Evolutionary conservation across 2,113 vertebrate genomes (phyloP), one percentile per base, ranked within the genome.

Genomic region (Elephantulus edwardii): DNA sequence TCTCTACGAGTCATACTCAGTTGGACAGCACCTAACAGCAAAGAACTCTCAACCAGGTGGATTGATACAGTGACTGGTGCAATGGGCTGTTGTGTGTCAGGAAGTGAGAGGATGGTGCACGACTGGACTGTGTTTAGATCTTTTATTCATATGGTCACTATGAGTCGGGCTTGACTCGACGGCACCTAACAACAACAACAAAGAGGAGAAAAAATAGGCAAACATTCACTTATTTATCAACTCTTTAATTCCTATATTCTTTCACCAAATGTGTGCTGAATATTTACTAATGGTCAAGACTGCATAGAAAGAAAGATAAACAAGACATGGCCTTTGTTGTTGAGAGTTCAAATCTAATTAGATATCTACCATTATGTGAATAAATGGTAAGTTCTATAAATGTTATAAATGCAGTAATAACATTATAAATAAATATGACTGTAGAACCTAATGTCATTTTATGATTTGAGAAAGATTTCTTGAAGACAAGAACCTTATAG

Each of bases 231-330:
- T 12, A 68, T 79, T 79, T 83, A 75, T 40, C 10, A 1, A 24
- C 54, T 79, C 50, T 75, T 84, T 48, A 30, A 24, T 86, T 84
- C 22, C 86, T 86, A 81, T 40, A 13, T 42, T 89, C 64, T 62
- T 89, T 78, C 62, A 72, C 22, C 28, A 88, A 84, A 62, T 58
- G 20, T 62, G 44, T 82, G 52, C n/a, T 81, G 83, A 93, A 40
- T 87, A 56, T 56, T 64, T 68, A 62, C 13, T 50, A 62, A 86
- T 16, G 14, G 35, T 77, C 44, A 50, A 46, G 90, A 91, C n/a
- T 74, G 1, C 76, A 12, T 13, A 70, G 80, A 81, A 35, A 56
- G 30, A 83, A 89, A 38, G 64, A 72, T 62, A 82, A 44, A 58
- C 44, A 88, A 83, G 16, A 24, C 19, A 68, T 9, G 22, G 30